These are phyloP conservation scores for Etheostoma nigrum DNA, from an alignment of 2,797 vertebrate species.

Conservation along the genomic window DNA sequence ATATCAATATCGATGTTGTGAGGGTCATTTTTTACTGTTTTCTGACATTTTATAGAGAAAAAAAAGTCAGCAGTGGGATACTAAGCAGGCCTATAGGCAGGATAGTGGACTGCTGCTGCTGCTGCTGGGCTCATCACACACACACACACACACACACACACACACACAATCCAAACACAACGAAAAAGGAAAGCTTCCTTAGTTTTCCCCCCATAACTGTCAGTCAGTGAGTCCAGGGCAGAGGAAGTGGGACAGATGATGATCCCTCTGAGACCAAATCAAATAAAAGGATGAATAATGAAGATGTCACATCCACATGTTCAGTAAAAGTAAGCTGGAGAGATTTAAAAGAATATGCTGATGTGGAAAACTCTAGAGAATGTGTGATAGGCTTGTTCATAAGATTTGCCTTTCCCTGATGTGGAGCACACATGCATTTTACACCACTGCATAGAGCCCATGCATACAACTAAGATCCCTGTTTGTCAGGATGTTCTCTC, in stretches of 20 bases:
- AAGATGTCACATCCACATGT: slow-evolving; percentile 34
- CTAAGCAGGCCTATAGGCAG: slow-evolving; percentile 4
- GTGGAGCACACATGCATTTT: slow-evolving; percentile 1
- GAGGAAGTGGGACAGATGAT: slow-evolving; percentile 65
- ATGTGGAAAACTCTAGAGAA: slow-evolving; percentile 12
- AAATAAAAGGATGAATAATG: slow-evolving; percentile 70
- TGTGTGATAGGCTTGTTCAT: slow-evolving; percentile 1
- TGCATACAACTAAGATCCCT: slow-evolving; percentile 36
- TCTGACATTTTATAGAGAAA: background rate
- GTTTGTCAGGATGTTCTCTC: slow-evolving; percentile 28
- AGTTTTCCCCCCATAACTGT: slow-evolving; percentile 64
- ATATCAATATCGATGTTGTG: background rate
- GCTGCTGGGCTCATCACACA: slow-evolving; percentile 45
- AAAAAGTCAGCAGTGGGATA: slow-evolving; percentile 17
- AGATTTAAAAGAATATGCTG: slow-evolving; percentile 7
- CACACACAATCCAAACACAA: slow-evolving; percentile 28
- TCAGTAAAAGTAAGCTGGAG: slow-evolving; percentile 28
- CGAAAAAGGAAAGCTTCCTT: slow-evolving; percentile 59
- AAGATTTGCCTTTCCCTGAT: background rate
- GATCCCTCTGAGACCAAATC: slow-evolving; percentile 57
- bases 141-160: slow-evolving; percentile 30
- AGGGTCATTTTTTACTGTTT: background rate
- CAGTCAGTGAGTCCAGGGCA: slow-evolving; percentile 49
- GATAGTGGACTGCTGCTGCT: slow-evolving; percentile 24
- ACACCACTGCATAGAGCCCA: background rate